phyloP scores from a whole-genome alignment of 2,797 vertebrate species.

The Ispidina lecontei region DNA sequence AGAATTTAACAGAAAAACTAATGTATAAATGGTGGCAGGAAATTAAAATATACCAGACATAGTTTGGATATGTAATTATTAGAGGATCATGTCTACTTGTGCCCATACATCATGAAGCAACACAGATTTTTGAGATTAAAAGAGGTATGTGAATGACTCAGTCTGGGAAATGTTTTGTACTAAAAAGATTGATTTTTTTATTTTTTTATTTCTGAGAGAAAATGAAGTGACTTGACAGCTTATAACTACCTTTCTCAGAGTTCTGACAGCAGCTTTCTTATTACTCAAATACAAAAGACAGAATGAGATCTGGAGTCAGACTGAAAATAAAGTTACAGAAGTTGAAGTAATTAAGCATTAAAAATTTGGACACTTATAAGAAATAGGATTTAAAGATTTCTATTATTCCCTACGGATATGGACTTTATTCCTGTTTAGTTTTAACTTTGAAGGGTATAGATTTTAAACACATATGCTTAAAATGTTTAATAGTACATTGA shows the following conservation, averaged over 20 bases:
- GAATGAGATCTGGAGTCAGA: background rate
- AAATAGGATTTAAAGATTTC: background rate
- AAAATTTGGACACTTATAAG: background rate
- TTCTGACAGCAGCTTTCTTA: background rate
- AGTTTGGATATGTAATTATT: background rate
- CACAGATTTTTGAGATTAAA: background rate
- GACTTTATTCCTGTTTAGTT: background rate
- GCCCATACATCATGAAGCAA: background rate
- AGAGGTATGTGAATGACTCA: background rate
- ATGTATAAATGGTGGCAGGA: background rate
- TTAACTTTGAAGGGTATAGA: background rate
- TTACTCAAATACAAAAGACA: background rate
- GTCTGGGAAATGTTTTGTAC: conserved; percentile 10
- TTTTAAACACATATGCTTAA: background rate
- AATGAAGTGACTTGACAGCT: conserved; percentile 19
- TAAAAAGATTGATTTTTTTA: background rate
- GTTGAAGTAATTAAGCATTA: background rate
- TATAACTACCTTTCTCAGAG: conserved; percentile 4
- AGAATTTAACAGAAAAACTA: background rate
- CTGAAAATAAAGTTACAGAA: background rate
- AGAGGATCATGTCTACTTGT: background rate
- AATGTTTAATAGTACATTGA: background rate
- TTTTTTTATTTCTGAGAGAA: conserved; percentile 10
- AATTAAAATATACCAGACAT: background rate
- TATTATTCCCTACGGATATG: background rate